Evolutionary conservation across 2,113 vertebrate species (phyloP).

Genomic region (Mormyrus lacerda): DNA sequence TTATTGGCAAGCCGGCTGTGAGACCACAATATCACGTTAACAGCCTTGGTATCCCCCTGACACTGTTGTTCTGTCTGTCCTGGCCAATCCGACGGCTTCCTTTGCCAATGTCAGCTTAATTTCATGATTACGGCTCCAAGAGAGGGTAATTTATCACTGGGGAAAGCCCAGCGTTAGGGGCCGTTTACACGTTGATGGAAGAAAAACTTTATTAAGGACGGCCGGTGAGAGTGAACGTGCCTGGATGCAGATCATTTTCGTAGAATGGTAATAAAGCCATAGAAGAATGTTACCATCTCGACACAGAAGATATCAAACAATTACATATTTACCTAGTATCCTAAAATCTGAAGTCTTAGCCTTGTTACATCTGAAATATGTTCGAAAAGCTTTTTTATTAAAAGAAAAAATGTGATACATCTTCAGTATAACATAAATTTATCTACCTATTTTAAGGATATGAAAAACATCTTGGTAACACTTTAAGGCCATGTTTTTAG

Average conservation of each 20-base stretch:
- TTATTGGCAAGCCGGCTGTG: conserved; percentile 20
- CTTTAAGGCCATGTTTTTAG: too few species aligned
- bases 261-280: conserved; percentile 23
- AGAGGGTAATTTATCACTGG: conserved; percentile 16
- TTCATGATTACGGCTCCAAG: conserved; percentile 17
- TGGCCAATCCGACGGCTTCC: conserved; percentile 7
- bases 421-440: background rate
- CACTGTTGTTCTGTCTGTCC: conserved; percentile 9
- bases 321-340: background rate
- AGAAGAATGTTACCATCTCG: background rate
- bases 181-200: conserved; percentile 2
- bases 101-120: conserved; percentile 20
- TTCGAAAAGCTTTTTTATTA: background rate
- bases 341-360: background rate
- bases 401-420: background rate
- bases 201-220: conserved; percentile 5
- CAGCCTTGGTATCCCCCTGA: conserved; percentile 12
- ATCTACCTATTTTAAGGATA: background rate
- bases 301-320: background rate
- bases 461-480: background rate
- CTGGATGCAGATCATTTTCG: conserved; percentile 42
- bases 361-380: background rate
- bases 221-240: background rate
- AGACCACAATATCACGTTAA: conserved; percentile 21
- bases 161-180: background rate